Percentiles rank a stretch among this genome's conserved stretches.
phyloP scores from a whole-genome alignment of 2,888 invertebrate species.

The Laspeyria flexula region DNA sequence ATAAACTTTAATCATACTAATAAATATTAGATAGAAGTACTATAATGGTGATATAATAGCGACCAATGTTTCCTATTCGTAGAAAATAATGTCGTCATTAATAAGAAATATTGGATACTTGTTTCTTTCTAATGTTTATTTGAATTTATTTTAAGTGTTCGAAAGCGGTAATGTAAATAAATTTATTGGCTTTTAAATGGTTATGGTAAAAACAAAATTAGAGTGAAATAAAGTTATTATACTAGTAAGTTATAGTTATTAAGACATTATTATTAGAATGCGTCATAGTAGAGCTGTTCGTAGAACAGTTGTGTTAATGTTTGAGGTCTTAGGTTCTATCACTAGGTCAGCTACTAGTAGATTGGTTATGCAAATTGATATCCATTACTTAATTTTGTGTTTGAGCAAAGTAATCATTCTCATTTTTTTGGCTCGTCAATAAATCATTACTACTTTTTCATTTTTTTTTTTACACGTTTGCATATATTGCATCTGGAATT shows the following conservation, averaged over 20 bases:
- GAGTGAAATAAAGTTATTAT: background rate
- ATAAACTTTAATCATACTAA: constrained; percentile 18
- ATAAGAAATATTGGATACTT: constrained; percentile 22
- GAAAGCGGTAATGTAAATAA: background rate
- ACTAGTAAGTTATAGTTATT: no score
- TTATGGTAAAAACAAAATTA: background rate
- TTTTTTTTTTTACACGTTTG: background rate
- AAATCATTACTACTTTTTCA: no score
- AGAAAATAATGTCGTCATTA: constrained; percentile 26
- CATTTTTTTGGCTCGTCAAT: no score
- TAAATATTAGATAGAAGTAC: constrained; percentile 18
- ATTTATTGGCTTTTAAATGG: background rate
- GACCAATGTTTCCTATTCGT: constrained; percentile 21
- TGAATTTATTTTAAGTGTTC: constrained; percentile 20
- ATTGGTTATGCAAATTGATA: no score
- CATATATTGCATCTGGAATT: background rate
- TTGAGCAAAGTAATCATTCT: no score
- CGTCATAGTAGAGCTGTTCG: no score
- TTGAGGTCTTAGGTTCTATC: no score
- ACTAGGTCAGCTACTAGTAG: no score
- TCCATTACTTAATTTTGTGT: no score
- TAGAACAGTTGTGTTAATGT: no score
- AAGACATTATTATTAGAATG: no score
- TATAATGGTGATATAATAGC: constrained; percentile 18
- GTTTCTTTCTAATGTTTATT: constrained; percentile 29